Evolutionary conservation across 1,140 invertebrate species (phyloP).

Genomic region (Magallana gigas): DNA sequence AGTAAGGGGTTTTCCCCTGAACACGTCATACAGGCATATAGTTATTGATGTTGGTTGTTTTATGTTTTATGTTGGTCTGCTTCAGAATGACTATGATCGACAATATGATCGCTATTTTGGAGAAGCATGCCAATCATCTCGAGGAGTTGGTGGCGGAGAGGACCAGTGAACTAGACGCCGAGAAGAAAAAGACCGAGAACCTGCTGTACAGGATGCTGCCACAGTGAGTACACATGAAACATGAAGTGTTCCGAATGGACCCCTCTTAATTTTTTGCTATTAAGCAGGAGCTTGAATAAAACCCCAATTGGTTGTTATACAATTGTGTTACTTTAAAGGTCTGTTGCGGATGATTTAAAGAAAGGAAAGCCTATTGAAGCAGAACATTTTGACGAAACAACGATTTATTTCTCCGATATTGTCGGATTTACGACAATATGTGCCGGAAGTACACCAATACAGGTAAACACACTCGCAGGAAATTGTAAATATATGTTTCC

Average conservation of each 20-base stretch:
- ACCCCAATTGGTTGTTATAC: background rate
- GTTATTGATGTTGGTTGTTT: background rate
- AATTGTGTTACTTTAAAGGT: conserved; percentile 80
- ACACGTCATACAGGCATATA: too few species aligned
- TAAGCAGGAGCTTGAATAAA: background rate
- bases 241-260: too few species aligned
- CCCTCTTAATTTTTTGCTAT: too few species aligned
- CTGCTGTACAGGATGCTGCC: conserved; percentile 92
- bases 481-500: too few species aligned
- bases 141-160: conserved; percentile 93
- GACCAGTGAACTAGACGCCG: conserved; percentile 93
- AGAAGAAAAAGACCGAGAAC: conserved; percentile 95
- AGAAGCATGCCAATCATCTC: conserved; percentile 96
- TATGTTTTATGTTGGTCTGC: conserved; percentile 64
- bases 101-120: conserved; percentile 96
- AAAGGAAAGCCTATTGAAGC: conserved; percentile 91
- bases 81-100: conserved; percentile 93
- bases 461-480: conserved; percentile 52
- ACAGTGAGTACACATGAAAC: conserved; percentile 62
- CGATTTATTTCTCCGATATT: conserved; percentile 92
- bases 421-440: conserved; percentile 90
- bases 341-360: conserved; percentile 93
- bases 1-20: too few species aligned
- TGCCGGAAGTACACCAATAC: conserved; percentile 89
- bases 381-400: conserved; percentile 86